Evolutionary conservation across 1,140 invertebrate species (phyloP).

Genomic region (Drosophila ficusphila): DNA sequence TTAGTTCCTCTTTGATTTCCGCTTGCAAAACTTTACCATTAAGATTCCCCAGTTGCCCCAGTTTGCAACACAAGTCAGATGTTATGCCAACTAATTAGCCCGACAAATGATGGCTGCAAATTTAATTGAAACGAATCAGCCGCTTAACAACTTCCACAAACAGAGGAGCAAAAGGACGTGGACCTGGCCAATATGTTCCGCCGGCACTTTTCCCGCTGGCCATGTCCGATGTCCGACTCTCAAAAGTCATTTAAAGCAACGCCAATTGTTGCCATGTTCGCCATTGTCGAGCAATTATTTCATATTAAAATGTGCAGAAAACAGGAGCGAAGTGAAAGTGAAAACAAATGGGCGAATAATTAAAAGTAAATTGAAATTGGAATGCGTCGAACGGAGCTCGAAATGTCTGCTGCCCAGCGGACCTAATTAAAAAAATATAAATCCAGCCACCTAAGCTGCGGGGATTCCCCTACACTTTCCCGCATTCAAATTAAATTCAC

Average conservation of each 20-base stretch:
- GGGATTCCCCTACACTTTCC: neutral
- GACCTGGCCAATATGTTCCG: slow-evolving; percentile 1
- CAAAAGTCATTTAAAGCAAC: slow-evolving; percentile 66
- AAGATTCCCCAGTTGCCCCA: neutral
- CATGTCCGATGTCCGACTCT: slow-evolving; percentile 44
- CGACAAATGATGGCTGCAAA: slow-evolving; percentile 65
- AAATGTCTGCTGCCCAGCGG: slow-evolving; percentile 13
- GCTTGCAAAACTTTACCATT: neutral
- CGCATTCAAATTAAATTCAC: neutral
- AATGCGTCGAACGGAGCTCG: slow-evolving; percentile 20
- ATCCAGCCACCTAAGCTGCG: slow-evolving; percentile 33
- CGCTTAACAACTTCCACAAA: slow-evolving; percentile 61
- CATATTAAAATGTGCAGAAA: slow-evolving; percentile 51
- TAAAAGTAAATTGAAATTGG: slow-evolving; percentile 76
- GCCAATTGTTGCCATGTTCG: slow-evolving; percentile 60
- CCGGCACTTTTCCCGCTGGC: neutral
- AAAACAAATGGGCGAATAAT: slow-evolving; percentile 75
- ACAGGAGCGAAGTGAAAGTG: slow-evolving; percentile 25
- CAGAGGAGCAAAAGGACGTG: slow-evolving; percentile 29
- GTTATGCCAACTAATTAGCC: slow-evolving; percentile 75
- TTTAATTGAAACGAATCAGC: slow-evolving; percentile 80
- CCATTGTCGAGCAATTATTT: slow-evolving; percentile 45
- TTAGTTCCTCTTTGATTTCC: neutral
- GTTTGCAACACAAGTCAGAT: slow-evolving; percentile 27
- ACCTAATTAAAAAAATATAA: slow-evolving; percentile 49